phyloP scores from a whole-genome alignment of 1,140 invertebrate species.

The Eriocheir sinensis region DNA sequence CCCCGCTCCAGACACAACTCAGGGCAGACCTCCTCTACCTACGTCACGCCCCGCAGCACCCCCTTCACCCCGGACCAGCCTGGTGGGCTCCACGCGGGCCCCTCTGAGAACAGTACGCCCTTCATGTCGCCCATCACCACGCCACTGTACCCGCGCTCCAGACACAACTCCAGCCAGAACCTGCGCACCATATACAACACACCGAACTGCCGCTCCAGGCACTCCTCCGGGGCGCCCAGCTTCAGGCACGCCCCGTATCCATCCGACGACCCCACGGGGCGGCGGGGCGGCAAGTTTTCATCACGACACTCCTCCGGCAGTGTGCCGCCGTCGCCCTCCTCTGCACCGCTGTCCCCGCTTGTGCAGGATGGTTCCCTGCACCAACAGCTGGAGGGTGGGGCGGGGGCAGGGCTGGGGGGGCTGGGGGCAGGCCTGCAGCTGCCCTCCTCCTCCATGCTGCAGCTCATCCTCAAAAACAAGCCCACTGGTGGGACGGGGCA shows the following conservation, averaged over 20 bases:
- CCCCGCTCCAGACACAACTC: conserved; percentile 83
- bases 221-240: conserved; percentile 80
- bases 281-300: conserved; percentile 70
- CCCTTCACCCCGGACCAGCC: conserved; percentile 79
- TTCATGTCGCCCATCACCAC: conserved; percentile 82
- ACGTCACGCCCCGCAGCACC: conserved; percentile 78
- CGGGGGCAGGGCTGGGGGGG: too few relatives aligned
- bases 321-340: conserved; percentile 80
- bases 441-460: conserved; percentile 60
- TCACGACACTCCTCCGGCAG: conserved; percentile 79
- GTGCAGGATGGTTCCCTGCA: conserved; percentile 71
- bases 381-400: conserved; percentile 66
- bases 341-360: conserved; percentile 80
- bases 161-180: conserved; percentile 80
- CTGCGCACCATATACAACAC: conserved; percentile 77
- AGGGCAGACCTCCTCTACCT: conserved; percentile 80
- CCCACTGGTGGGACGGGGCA: conserved; percentile 9
- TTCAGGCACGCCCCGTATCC: conserved; percentile 79
- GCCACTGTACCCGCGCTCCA: conserved; percentile 80
- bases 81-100: conserved; percentile 76
- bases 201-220: conserved; percentile 79
- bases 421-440: conserved; percentile 38
- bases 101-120: conserved; percentile 80
- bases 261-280: conserved; percentile 76
- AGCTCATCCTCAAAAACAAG: conserved; percentile 74